Evolutionary conservation across 1,140 invertebrate species (phyloP), one percentile per base, ranked within the genome.

Genomic region (Hylyphantes graminicola): DNA sequence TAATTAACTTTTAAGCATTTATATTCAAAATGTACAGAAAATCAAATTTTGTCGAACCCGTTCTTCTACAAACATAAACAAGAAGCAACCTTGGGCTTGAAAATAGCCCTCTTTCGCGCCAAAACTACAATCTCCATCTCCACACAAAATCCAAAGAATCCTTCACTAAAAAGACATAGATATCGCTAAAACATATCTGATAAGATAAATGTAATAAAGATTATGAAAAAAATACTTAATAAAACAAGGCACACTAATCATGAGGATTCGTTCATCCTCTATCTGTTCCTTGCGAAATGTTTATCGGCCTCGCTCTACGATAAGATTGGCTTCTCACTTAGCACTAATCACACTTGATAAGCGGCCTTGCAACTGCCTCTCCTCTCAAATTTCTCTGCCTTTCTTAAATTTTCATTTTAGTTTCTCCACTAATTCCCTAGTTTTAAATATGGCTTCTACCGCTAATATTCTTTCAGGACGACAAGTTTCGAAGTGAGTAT

Each of bases 401-500:
- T 53, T 51, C 15, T 51, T 51, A n/a, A 11, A 12, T 11, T 70
- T 70, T 53, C 48, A 8, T 48, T 17, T 53, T 8, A 9, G 8
- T 3, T 8, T 53, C 53, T 15, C 50, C 53, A 51, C 51, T 50
- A 12, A 13, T 7, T n/a, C 13, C 15, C n/a, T 2, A 0, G 50
- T 70, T 9, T 17, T 0, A 12, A 73, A 73, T 55, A 73, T 73
- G 70, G 7, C 73, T 48, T 3, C 19, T 11, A 51, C 73, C 17
- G 92, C 91, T 57, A 90, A 92, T 89, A 87, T 93, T 61, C 89
- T 94, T 70, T 93, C 92, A 63, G 93, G 93, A 86, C 93, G 91
- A 57, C 90, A 92, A 88, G 89, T 93, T 59, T 91, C 93, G 19
- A 90, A 91, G 93, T 94, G 92, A 89, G 89, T 88, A 76, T 48